Evolutionary conservation across 2,113 vertebrate species (phyloP), one percentile per base, ranked within the genome.

Genomic region (Alligator sinensis): DNA sequence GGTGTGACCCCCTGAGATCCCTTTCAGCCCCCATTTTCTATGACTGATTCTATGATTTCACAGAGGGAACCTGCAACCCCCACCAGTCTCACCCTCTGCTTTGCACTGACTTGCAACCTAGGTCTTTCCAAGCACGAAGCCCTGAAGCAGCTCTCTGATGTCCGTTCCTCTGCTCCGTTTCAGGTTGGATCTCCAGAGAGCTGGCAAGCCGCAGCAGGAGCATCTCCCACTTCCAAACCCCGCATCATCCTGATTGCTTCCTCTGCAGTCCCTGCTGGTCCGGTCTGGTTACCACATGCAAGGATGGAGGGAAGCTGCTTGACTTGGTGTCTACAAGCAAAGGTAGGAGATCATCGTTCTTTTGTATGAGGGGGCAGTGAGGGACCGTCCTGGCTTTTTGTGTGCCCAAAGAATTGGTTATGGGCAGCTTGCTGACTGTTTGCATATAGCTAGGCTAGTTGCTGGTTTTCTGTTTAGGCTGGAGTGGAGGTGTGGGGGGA

Each of bases 91-190:
- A 54, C 58, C 58, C 77, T 80, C n/a, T 0, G 10, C 17, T 2
- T 0, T 1, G 75, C 64, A 81, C 30, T 81, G 70, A 24, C 70
- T 30, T 3, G 16, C 57, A 64, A 47, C 75, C 58, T 0, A 4
- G 27, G 66, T 22, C 62, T 70, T 66, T 5, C 19, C 24, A 77
- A 27, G 60, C 63, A 70, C 30, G 19, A n/a, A 27, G 55, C 77
- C 59, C 58, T 25, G 1, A 24, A 21, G 27, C 11, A 1, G 10
- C 55, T 77, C 57, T 1, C 38, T 1, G 10, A 38, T 5, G 2
- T 6, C 1, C 70, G 27, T 84, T 77, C 79, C 80, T 25, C 86
- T 87, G 87, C 74, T 92, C 84, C 87, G 60, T 87, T 91, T 91
- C 83, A 92, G 62, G 74, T 80, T 89, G 91, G 59, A 28, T 94